phyloP scores from a whole-genome alignment of 1,140 invertebrate species.

The Chrysomallon squamiferum region DNA sequence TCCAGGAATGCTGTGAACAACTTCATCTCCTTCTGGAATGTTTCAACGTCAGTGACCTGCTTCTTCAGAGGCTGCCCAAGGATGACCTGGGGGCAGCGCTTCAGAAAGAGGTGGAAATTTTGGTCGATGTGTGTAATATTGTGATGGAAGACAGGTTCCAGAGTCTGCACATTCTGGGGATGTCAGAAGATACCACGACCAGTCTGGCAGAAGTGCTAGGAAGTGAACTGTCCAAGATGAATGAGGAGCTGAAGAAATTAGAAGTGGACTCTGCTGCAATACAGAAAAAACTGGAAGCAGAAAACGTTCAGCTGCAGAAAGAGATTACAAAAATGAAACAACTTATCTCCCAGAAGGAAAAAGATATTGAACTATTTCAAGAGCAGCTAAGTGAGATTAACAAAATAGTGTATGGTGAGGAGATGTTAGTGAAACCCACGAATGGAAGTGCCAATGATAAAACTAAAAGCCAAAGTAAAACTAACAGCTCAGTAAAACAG shows the following conservation, averaged over 20 bases:
- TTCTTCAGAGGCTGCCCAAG: background rate
- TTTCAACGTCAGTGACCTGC: conserved; percentile 13
- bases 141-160: conserved; percentile 30
- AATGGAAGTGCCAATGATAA: too few species aligned
- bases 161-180: conserved; percentile 21
- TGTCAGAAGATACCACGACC: conserved; percentile 5
- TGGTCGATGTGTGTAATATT: conserved; percentile 24
- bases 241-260: background rate
- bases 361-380: conserved; percentile 2
- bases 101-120: conserved; percentile 12
- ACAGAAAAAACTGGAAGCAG: conserved; percentile 9
- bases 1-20: conserved; percentile 24
- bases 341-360: background rate
- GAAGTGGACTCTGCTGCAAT: conserved; percentile 1
- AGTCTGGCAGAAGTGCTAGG: conserved; percentile 1
- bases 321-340: conserved; percentile 10
- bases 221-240: background rate
- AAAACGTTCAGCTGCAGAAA: conserved; percentile 10
- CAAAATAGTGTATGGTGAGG: background rate
- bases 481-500: background rate
- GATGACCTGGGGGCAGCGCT: background rate
- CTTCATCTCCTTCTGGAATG: conserved; percentile 23
- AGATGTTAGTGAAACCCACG: background rate
- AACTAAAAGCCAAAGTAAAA: background rate
- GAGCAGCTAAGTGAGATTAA: conserved; percentile 5